Conservation (phyloP, 2,888 invertebrate species). For the Chalcosyrphus nemorum region DNA sequence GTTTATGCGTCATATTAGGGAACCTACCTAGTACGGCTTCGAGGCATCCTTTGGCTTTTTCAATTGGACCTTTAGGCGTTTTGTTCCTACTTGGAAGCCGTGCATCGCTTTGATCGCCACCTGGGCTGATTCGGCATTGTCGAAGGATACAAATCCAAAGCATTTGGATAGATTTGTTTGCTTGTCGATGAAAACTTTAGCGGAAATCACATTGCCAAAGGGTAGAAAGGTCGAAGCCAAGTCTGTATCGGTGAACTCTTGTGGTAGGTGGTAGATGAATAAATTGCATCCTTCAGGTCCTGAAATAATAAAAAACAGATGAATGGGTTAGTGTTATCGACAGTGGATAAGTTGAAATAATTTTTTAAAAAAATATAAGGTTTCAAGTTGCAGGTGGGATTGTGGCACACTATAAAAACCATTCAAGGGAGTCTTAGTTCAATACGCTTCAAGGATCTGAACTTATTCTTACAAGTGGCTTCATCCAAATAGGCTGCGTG, state of each 20-base stretch:
- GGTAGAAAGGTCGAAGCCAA: constrained; percentile 98
- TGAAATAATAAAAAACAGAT: constrained; percentile 77
- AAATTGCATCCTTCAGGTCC: constrained; percentile 99
- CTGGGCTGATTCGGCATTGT: constrained; percentile 96
- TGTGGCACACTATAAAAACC: too few relatives aligned
- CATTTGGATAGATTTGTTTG: constrained; percentile 99
- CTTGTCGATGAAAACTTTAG: constrained; percentile 99
- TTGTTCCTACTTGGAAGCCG: constrained; percentile 98
- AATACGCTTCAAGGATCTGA: too few relatives aligned
- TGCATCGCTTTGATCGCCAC: constrained; percentile 98
- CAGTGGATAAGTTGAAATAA: too few relatives aligned
- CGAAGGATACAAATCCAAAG: constrained; percentile 99
- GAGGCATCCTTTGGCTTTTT: constrained; percentile 97
- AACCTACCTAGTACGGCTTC: constrained; percentile 91
- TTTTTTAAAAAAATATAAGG: too few relatives aligned
- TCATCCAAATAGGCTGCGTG: too few relatives aligned
- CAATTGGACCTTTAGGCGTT: constrained; percentile 98
- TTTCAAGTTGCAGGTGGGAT: too few relatives aligned
- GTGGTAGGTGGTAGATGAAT: constrained; percentile 99
- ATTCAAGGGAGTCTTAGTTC: too few relatives aligned
- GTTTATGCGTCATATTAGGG: neutral
- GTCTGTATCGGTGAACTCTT: constrained; percentile 98
- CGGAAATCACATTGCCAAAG: constrained; percentile 98
- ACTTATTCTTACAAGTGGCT: too few relatives aligned
- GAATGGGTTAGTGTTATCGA: neutral